Evolutionary conservation across 2,888 invertebrate species (phyloP).

Genomic region (Monopis laevigella): DNA sequence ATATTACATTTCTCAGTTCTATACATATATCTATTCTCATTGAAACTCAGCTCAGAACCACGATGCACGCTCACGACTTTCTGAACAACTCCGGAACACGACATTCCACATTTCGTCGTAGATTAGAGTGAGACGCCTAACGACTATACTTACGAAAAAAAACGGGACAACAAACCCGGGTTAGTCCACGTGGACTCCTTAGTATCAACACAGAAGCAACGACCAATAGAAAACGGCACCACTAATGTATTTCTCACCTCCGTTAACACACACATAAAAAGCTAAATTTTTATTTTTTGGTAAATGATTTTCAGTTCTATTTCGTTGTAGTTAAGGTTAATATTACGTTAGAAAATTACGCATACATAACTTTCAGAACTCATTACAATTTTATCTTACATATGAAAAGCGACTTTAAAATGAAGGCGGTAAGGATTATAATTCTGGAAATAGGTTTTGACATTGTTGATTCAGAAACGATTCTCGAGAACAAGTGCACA

Average conservation of each 20-base stretch:
- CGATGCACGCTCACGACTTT: constrained; percentile 69
- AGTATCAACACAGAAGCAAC: constrained; percentile 66
- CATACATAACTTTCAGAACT: constrained; percentile 8
- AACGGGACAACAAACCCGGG: constrained; percentile 61
- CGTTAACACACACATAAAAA: constrained; percentile 57
- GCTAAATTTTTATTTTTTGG: constrained; percentile 13
- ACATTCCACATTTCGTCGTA: constrained; percentile 67
- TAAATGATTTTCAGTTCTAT: background rate
- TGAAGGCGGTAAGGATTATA: background rate
- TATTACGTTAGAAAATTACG: background rate
- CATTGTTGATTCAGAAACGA: constrained; percentile 40
- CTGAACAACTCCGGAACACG: constrained; percentile 67
- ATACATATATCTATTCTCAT: background rate
- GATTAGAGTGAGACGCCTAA: constrained; percentile 64
- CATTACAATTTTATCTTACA: constrained; percentile 1
- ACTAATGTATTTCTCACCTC: constrained; percentile 70
- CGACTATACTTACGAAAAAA: constrained; percentile 52
- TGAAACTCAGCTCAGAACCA: constrained; percentile 39
- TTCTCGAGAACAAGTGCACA: constrained; percentile 62
- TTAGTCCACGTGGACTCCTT: constrained; percentile 67
- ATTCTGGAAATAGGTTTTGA: background rate
- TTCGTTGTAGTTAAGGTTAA: background rate
- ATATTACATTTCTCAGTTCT: background rate
- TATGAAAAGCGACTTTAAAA: background rate
- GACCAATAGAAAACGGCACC: constrained; percentile 67